These are phyloP conservation scores for Drosophila nr. perissopoda DNA, from an alignment of 2,888 invertebrate species.

Conservation along the genomic window DNA sequence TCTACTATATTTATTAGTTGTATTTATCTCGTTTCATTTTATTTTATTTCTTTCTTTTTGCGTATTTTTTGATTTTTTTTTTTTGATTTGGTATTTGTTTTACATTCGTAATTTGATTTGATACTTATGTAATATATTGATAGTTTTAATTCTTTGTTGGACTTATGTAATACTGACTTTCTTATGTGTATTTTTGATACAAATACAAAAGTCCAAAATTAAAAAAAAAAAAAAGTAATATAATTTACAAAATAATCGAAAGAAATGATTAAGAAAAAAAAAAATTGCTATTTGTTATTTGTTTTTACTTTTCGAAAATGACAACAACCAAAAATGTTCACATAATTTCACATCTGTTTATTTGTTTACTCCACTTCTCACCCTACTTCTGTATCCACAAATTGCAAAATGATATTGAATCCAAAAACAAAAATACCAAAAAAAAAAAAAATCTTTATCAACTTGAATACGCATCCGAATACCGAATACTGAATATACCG, in stretches of 20 bases:
- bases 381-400: conserved; percentile 81
- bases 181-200: conserved; percentile 42
- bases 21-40: conserved; percentile 34
- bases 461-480: conserved; percentile 50
- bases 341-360: conserved; percentile 84
- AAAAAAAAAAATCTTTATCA: conserved; percentile 35
- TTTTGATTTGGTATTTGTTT: conserved; percentile 32
- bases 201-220: conserved; percentile 30
- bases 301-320: conserved; percentile 53
- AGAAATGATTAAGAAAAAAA: conserved; percentile 24
- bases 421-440: conserved; percentile 39
- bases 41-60: conserved; percentile 21
- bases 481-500: conserved; percentile 61
- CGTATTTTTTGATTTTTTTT: conserved; percentile 6
- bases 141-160: conserved; percentile 45
- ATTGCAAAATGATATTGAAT: conserved; percentile 71
- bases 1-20: conserved; percentile 34
- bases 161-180: conserved; percentile 57
- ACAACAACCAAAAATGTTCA: conserved; percentile 79
- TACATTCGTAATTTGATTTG: conserved; percentile 54
- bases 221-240: conserved; percentile 24
- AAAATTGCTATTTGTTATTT: conserved; percentile 56
- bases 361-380: conserved; percentile 85
- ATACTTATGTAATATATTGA: conserved; percentile 47
- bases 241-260: conserved; percentile 20